A percentile compares a stretch with the other conserved stretches of the same genome.
Evolutionary conservation across 1,140 invertebrate genomes (phyloP).

Genomic region (Trichomalopsis sarcophagae): DNA sequence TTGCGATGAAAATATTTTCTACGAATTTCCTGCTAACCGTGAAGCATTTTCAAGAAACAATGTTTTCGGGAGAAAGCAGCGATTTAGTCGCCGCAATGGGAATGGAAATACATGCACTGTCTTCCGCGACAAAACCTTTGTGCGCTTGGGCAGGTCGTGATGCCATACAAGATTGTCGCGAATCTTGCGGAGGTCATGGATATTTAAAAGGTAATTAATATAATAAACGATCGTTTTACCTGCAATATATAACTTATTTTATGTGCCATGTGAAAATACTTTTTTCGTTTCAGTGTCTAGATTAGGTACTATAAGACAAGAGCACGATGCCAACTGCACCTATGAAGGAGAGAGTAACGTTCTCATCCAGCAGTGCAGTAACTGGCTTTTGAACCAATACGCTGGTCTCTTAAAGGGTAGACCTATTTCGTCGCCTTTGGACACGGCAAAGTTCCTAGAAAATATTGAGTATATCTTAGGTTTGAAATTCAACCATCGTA

Average conservation of each 20-base stretch:
- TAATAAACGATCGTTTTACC: neutral
- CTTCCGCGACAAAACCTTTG: slow-evolving; percentile 91
- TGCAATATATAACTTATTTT: neutral
- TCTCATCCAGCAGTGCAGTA: slow-evolving; percentile 94
- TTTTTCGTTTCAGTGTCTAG: slow-evolving; percentile 77
- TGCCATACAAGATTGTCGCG: slow-evolving; percentile 92
- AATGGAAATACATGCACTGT: slow-evolving; percentile 93
- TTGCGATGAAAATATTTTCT: slow-evolving; percentile 85
- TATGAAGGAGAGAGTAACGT: slow-evolving; percentile 99
- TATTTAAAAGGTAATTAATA: slow-evolving; percentile 81
- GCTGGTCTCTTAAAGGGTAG: slow-evolving; percentile 70
- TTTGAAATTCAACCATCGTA: slow-evolving; percentile 72
- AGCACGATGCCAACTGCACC: slow-evolving; percentile 94
- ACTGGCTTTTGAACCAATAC: slow-evolving; percentile 87
- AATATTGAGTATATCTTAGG: slow-evolving; percentile 74
- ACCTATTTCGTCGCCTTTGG: slow-evolving; percentile 77
- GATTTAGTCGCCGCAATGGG: slow-evolving; percentile 64
- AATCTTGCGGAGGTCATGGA: slow-evolving; percentile 92
- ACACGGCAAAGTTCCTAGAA: slow-evolving; percentile 79
- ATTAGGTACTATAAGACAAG: slow-evolving; percentile 88
- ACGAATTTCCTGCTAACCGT: slow-evolving; percentile 67
- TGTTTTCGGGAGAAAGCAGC: slow-evolving; percentile 56
- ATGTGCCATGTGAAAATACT: slow-evolving; percentile 2
- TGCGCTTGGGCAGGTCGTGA: slow-evolving; percentile 89
- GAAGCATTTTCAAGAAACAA: slow-evolving; percentile 61